Evolutionary conservation across 2,888 invertebrate species (phyloP).

Genomic region (Suillia variegata): DNA sequence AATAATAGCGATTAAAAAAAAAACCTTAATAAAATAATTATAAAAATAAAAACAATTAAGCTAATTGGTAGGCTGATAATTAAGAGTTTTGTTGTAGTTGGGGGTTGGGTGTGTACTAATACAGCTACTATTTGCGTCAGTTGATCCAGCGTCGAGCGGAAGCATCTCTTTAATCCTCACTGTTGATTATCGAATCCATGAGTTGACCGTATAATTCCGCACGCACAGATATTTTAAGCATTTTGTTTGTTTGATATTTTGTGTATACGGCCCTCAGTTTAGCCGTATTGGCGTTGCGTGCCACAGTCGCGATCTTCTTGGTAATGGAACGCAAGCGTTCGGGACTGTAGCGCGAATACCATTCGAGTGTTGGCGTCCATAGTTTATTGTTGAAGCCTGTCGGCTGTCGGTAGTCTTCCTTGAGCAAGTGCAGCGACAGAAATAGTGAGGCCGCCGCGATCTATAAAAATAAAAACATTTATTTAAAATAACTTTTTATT

Average conservation of each 20-base stretch:
- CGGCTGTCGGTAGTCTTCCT: conserved; percentile 42
- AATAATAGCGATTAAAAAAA: background rate
- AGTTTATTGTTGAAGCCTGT: conserved; percentile 57
- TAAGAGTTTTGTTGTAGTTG: too few relatives aligned
- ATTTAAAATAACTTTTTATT: background rate
- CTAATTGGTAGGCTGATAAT: conserved; percentile 17
- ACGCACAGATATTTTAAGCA: conserved; percentile 70
- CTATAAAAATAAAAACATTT: conserved; percentile 33
- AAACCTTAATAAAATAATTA: conserved; percentile 36
- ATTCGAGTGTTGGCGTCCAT: conserved; percentile 77
- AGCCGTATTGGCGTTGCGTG: conserved; percentile 71
- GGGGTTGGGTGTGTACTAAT: too few relatives aligned
- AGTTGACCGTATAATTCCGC: conserved; percentile 64
- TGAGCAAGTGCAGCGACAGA: conserved; percentile 54
- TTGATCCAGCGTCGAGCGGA: too few relatives aligned
- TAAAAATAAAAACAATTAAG: conserved; percentile 44
- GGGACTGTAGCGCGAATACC: conserved; percentile 78
- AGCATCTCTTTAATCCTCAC: too few relatives aligned
- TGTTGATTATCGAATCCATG: conserved; percentile 49
- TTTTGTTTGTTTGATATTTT: conserved; percentile 68
- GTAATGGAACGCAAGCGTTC: conserved; percentile 73
- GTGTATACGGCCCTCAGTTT: conserved; percentile 73
- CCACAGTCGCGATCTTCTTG: conserved; percentile 71
- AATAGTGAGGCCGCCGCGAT: conserved; percentile 57
- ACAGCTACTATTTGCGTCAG: too few relatives aligned